phyloP scores from a whole-genome alignment of 2,888 invertebrate genomes.

The Eupithecia subumbrata region DNA sequence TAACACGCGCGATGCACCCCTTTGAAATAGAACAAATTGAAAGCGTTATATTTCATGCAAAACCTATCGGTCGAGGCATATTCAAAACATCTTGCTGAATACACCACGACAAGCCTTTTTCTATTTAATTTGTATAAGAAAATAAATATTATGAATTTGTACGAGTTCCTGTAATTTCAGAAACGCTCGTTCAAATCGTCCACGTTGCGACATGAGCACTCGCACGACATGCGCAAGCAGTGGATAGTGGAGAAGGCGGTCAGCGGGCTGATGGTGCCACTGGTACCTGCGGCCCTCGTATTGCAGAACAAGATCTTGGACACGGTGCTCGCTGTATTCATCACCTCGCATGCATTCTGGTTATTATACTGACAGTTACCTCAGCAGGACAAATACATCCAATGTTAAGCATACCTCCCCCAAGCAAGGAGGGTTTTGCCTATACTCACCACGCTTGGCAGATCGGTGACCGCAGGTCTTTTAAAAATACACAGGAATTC shows the following conservation, averaged over 20 bases:
- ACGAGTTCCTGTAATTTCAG: neutral
- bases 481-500: neutral
- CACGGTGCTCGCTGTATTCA: neutral
- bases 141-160: neutral
- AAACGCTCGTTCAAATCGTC: conserved; percentile 2
- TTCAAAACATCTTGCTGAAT: neutral
- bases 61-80: neutral
- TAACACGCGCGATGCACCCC: too few relatives aligned
- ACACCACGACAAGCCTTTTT: neutral
- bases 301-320: conserved; percentile 4
- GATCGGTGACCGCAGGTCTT: neutral
- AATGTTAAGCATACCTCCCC: neutral
- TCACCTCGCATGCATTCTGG: conserved; percentile 10
- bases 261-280: conserved; percentile 6
- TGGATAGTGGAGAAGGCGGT: conserved; percentile 8
- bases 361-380: neutral
- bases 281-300: neutral
- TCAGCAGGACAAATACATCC: neutral
- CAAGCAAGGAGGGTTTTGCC: neutral
- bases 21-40: neutral
- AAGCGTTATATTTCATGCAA: neutral
- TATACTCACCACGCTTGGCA: too few relatives aligned
- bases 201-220: neutral
- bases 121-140: neutral
- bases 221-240: conserved; percentile 4